Evolutionary conservation across 2,797 vertebrate species (phyloP).

Genomic region (Premnoplex brunnescens): DNA sequence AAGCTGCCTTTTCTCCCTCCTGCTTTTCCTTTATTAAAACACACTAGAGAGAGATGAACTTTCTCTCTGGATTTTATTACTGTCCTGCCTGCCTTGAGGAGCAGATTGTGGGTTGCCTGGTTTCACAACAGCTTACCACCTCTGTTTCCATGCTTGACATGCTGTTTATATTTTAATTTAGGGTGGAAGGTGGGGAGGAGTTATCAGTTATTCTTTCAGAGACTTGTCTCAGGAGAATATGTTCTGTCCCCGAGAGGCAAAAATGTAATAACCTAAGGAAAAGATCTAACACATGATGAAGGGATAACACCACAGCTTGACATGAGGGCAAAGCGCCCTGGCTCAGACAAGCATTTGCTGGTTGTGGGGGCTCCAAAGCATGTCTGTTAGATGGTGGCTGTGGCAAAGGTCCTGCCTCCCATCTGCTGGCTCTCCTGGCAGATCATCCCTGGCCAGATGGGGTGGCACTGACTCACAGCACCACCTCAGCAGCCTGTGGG

Average conservation of each 20-base stretch:
- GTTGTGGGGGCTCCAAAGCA: background rate
- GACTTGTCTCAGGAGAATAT: background rate
- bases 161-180: background rate
- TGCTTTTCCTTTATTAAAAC: constrained; percentile 19
- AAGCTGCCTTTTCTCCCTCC: constrained; percentile 3
- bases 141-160: background rate
- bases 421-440: constrained; percentile 20
- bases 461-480: constrained; percentile 3
- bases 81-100: background rate
- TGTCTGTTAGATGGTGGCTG: background rate
- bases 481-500: background rate
- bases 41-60: background rate
- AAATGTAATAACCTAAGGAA: background rate
- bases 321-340: background rate
- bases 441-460: background rate
- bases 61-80: background rate
- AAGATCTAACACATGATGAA: background rate
- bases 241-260: background rate
- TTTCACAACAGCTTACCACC: background rate
- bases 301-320: background rate
- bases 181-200: background rate
- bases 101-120: background rate
- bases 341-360: background rate
- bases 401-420: constrained; percentile 1
- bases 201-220: background rate